phyloP scores from a whole-genome alignment of 37 sponge, comb jelly and placozoan genomes.

The Crambe crambe region DNA sequence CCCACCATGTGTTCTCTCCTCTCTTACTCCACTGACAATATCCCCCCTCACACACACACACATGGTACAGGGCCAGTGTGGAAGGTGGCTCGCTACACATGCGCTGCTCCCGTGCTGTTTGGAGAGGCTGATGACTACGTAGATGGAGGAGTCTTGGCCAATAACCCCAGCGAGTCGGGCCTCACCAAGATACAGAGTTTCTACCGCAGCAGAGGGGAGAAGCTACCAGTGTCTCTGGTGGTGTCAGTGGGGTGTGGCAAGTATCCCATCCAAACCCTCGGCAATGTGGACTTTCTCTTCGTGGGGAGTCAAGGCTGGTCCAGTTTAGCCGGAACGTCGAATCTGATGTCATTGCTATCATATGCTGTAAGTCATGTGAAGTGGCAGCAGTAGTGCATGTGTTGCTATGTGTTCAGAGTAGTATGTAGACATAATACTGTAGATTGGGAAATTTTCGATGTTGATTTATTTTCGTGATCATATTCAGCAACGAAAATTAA shows the following conservation, averaged over 20 bases:
- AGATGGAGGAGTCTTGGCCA: constrained; percentile 58
- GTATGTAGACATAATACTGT: no score
- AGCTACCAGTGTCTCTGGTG: constrained; percentile 52
- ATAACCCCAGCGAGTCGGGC: constrained; percentile 49
- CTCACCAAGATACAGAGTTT: constrained; percentile 51
- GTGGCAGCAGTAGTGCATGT: no score
- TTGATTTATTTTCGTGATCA: no score
- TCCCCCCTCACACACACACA: no score
- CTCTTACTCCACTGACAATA: no score
- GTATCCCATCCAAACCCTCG: constrained; percentile 25
- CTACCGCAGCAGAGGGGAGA: constrained; percentile 36
- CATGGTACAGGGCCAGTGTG: constrained; percentile 42
- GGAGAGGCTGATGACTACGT: constrained; percentile 33
- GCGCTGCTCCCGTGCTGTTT: constrained; percentile 58
- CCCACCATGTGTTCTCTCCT: no score
- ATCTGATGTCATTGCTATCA: constrained; percentile 32
- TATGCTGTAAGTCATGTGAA: constrained; percentile 70
- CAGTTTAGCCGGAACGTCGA: constrained; percentile 21
- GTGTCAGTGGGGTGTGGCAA: constrained; percentile 68
- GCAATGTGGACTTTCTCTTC: constrained; percentile 43
- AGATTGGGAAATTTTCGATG: no score
- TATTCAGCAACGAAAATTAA: no score
- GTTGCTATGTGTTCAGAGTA: no score
- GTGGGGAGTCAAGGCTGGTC: constrained; percentile 26
- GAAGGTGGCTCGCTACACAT: constrained; percentile 59